phyloP scores from a whole-genome alignment of 2,888 invertebrate species.

The Eubasilissa splendida region DNA sequence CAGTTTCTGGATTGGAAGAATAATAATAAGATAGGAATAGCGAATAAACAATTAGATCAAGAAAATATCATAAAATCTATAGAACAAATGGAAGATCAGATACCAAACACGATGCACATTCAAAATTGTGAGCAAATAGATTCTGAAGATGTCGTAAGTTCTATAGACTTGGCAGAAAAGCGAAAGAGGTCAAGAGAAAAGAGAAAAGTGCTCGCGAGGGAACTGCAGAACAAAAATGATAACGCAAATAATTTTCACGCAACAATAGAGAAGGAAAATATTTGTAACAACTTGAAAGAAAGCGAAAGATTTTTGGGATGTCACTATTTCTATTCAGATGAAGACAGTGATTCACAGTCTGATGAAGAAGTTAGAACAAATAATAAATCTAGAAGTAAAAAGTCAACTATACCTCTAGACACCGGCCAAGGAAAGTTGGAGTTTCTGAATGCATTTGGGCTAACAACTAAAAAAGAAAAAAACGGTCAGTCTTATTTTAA shows the following conservation, averaged over 20 bases:
- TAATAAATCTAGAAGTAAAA: slow-evolving; percentile 73
- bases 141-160: slow-evolving; percentile 65
- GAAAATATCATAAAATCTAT: slow-evolving; percentile 57
- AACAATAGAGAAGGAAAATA: slow-evolving; percentile 44
- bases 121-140: slow-evolving; percentile 47
- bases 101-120: slow-evolving; percentile 58
- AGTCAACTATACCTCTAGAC: slow-evolving; percentile 69
- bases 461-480: slow-evolving; percentile 75
- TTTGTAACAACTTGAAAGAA: slow-evolving; percentile 61
- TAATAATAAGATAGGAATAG: neutral
- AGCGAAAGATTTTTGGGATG: slow-evolving; percentile 62
- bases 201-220: slow-evolving; percentile 41
- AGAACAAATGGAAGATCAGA: slow-evolving; percentile 59
- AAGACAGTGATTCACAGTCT: slow-evolving; percentile 70
- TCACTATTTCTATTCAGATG: slow-evolving; percentile 66
- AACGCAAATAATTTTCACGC: slow-evolving; percentile 28
- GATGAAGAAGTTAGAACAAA: slow-evolving; percentile 70
- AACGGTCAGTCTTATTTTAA: slow-evolving; percentile 71
- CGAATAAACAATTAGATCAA: neutral
- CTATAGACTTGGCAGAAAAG: slow-evolving; percentile 73
- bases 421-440: slow-evolving; percentile 71
- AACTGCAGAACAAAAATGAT: slow-evolving; percentile 17
- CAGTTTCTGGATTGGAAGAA: slow-evolving; percentile 40
- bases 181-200: slow-evolving; percentile 67
- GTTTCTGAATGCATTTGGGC: slow-evolving; percentile 76